Base-by-base conservation (phyloP, 2,113 vertebrate genomes). In the Taxidea taxus region DNA sequence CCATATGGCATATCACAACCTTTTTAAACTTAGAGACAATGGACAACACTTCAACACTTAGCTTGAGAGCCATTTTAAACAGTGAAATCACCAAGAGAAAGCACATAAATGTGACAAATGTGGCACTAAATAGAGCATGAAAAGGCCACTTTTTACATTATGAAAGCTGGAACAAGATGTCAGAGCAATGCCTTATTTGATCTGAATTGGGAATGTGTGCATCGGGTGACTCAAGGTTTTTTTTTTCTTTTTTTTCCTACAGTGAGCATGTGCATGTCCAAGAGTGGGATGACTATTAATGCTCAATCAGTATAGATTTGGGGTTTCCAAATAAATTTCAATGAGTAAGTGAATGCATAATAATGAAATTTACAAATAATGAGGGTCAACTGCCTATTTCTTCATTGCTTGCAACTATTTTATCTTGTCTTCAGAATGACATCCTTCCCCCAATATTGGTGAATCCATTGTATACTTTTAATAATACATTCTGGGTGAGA, bases 111-210 rank as follows among this genome's bases (percentile, higher is more conserved):
- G 27, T 83, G 27, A 72, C 75, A 81, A 75, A 15, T 16, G 8
- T 56, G n/a, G 13, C 64, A 16, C 47, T 64, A 66, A 51, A 58
- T 51, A 44, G 29, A 95, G 15, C 47, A 75, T 47, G 7, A 34
- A 88, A 91, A 60, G 12, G 18, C 47, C 4, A 11, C 25, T 7
- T 83, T 44, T 82, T 49, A 51, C 31, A 37, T 12, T 8, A 51
- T 49, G 34, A 92, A 84, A 85, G 27, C 62, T 81, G 42, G 83
- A 51, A 29, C 29, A 95, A 86, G 20, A 86, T 15, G 18, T 10
- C 58, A 94, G 39, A 94, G 4, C 0, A 7, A 80, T 37, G 31
- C 7, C 21, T 95, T 70, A 62, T 5, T 72, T 42, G 34, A 62
- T 29, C 37, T 82, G 18, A 74, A 14, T 13, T 66, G 8, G 16